Evolutionary conservation across 2,113 vertebrate genomes (phyloP).

Genomic region (Triplophysa dalaica): DNA sequence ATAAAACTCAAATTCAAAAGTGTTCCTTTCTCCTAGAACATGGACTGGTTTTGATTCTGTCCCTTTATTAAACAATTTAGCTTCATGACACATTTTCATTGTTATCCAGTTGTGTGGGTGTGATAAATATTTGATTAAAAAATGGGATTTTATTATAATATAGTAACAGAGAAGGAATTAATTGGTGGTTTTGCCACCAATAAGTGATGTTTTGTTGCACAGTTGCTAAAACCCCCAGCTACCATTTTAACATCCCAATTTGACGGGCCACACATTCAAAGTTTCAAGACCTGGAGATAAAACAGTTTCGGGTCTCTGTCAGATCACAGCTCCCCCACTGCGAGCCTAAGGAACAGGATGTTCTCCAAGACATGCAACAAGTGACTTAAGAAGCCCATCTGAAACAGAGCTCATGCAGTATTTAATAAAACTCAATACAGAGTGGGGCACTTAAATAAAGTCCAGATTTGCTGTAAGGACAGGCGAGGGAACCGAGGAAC

Average conservation of each 20-base stretch:
- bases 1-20: slow-evolving; percentile 17
- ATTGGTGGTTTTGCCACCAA: neutral
- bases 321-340: slow-evolving; percentile 32
- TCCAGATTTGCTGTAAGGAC: slow-evolving; percentile 52
- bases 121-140: slow-evolving; percentile 4
- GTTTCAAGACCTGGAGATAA: neutral
- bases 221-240: neutral
- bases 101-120: neutral
- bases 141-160: slow-evolving; percentile 9
- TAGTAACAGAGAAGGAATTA: neutral
- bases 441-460: slow-evolving; percentile 50
- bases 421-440: slow-evolving; percentile 49
- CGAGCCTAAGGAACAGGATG: slow-evolving; percentile 37
- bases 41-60: slow-evolving; percentile 6
- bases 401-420: slow-evolving; percentile 56
- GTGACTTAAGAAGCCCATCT: slow-evolving; percentile 49
- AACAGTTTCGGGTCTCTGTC: slow-evolving; percentile 36
- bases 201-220: neutral
- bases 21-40: slow-evolving; percentile 25
- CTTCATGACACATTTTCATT: neutral
- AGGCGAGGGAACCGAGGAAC: slow-evolving; percentile 32
- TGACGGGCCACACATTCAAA: neutral
- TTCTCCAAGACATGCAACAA: slow-evolving; percentile 53
- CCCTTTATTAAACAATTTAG: neutral
- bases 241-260: neutral